A percentile compares a stretch with the other conserved stretches of the same genome.
These are phyloP conservation scores for Deroplatys truncata DNA, from an alignment of 2,888 invertebrate species.

Conservation along the genomic window DNA sequence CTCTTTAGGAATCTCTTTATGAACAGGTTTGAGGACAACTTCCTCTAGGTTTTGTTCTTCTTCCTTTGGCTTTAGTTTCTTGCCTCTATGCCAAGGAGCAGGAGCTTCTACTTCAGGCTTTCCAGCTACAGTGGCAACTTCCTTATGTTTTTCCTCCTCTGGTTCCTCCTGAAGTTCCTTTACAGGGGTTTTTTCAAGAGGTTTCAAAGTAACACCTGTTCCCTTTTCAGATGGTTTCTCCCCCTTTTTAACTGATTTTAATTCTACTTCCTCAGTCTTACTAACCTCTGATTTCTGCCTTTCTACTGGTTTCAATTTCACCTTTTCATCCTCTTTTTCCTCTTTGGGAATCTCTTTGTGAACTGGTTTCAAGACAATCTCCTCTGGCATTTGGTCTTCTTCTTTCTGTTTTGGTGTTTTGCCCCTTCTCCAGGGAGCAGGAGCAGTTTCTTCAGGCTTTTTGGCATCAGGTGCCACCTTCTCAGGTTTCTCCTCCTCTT, in stretches of 20 bases:
- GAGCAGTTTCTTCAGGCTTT: conserved; percentile 7
- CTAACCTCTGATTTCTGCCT: neutral
- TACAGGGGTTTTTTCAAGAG: neutral
- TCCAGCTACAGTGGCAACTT: neutral
- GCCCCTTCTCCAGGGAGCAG: neutral
- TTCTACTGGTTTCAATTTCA: neutral
- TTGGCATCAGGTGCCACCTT: conserved; percentile 31
- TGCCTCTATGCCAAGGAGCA: conserved; percentile 37
- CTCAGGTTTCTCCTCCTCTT: conserved; percentile 26
- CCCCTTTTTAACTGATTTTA: conserved; percentile 25
- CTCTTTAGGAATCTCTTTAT: conserved; percentile 28
- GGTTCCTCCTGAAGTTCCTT: neutral
- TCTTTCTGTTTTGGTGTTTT: neutral
- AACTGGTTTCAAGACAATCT: conserved; percentile 17
- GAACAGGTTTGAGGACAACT: conserved; percentile 35
- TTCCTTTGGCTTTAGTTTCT: conserved; percentile 30
- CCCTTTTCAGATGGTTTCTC: conserved; percentile 6
- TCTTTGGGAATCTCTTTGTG: conserved; percentile 22
- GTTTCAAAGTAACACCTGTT: conserved; percentile 15
- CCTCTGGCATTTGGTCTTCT: neutral
- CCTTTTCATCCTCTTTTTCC: conserved; percentile 18
- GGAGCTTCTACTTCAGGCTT: too few relatives aligned
- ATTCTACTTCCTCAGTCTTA: conserved; percentile 31
- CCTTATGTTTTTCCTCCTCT: neutral
- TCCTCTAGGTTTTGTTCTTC: conserved; percentile 33